Conservation (phyloP, 2,113 vertebrate species). For the Antidorcas marsupialis region DNA sequence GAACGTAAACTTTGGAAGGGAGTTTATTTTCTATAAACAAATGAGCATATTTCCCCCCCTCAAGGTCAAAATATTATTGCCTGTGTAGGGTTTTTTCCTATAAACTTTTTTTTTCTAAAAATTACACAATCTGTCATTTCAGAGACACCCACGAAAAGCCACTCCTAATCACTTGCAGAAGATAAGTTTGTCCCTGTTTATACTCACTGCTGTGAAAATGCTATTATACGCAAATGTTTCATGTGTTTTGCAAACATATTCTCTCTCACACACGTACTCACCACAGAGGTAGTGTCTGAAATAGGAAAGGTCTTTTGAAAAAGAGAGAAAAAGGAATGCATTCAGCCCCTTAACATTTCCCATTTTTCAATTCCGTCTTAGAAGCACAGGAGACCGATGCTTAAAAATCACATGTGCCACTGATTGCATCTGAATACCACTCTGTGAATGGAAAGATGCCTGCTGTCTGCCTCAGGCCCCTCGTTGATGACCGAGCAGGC, state of each 20-base stretch:
- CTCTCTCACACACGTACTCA: conserved; percentile 20
- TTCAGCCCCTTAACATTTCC: conserved; percentile 30
- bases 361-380: conserved; percentile 31
- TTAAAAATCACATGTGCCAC: neutral
- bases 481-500: fast-evolving
- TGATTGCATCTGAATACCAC: fast-evolving
- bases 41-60: neutral
- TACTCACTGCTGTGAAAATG: conserved; percentile 47
- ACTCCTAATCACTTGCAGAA: conserved; percentile 42
- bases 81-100: neutral
- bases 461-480: neutral
- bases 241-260: conserved; percentile 60
- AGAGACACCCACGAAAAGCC: neutral
- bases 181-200: conserved; percentile 46
- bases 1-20: neutral
- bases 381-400: neutral
- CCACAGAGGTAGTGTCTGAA: neutral
- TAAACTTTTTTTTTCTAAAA: conserved; percentile 7
- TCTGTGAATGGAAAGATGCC: neutral
- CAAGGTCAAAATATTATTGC: conserved; percentile 58
- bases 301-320: conserved; percentile 44
- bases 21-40: conserved; percentile 52
- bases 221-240: neutral
- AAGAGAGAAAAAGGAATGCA: neutral
- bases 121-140: conserved; percentile 55